Percentiles rank a stretch among this genome's conserved stretches.
phyloP scores from a whole-genome alignment of 2,113 vertebrate genomes.

The Tupaia chinensis region DNA sequence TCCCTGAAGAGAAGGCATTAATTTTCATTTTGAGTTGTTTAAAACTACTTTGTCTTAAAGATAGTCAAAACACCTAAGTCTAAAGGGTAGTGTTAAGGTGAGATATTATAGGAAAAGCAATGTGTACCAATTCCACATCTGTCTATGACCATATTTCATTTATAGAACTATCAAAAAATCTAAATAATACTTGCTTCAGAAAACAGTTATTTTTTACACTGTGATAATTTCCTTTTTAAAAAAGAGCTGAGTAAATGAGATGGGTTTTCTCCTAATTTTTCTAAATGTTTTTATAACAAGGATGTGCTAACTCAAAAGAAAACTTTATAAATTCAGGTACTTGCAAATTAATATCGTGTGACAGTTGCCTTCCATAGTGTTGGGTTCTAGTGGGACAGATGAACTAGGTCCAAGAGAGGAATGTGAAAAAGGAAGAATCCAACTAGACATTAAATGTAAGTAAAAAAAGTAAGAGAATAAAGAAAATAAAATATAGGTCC shows the following conservation, averaged over 20 bases:
- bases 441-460: neutral
- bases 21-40: conserved; percentile 14
- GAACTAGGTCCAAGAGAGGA: neutral
- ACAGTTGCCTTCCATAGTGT: neutral
- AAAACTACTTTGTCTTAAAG: neutral
- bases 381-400: neutral
- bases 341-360: neutral
- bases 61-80: conserved; percentile 1
- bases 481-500: neutral
- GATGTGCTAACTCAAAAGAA: neutral
- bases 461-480: neutral
- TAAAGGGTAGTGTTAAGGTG: neutral
- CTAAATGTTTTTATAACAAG: neutral
- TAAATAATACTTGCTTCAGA: neutral
- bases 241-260: neutral
- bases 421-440: neutral
- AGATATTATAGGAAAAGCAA: neutral
- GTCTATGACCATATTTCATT: neutral
- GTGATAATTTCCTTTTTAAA: conserved; percentile 4
- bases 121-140: neutral
- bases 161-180: conserved; percentile 8
- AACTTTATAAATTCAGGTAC: neutral
- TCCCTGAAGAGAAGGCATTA: neutral
- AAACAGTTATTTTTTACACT: conserved; percentile 19
- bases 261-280: neutral